Percentiles rank a stretch among this genome's conserved stretches.
Conservation (phyloP, 2,113 vertebrate genomes). For the Sceloporus tristichus region DNA sequence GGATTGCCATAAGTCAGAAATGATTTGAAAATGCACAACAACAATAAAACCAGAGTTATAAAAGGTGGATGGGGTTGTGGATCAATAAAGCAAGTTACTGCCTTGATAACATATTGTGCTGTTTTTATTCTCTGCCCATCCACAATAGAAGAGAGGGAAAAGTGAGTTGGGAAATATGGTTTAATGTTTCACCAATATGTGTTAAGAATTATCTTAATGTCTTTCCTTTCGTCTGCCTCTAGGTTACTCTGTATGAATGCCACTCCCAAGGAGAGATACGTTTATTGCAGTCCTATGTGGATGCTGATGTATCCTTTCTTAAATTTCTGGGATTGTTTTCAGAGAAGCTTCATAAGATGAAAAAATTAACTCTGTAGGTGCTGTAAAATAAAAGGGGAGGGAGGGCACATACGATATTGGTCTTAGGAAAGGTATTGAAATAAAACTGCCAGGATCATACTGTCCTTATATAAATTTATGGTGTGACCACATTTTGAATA, state of each 20-base stretch:
- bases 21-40: no score
- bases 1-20: no score
- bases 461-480: neutral
- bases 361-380: neutral
- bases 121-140: conserved; percentile 2
- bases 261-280: conserved; percentile 97
- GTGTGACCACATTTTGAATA: neutral
- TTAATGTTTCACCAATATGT: neutral
- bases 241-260: conserved; percentile 98
- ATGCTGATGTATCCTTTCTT: conserved; percentile 96
- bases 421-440: no score
- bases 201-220: neutral
- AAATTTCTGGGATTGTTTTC: neutral
- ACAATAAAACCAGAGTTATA: neutral
- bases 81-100: neutral
- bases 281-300: conserved; percentile 95
- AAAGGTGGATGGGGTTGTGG: no score
- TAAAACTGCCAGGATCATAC: no score
- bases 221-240: conserved; percentile 47
- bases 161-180: neutral
- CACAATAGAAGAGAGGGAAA: conserved; percentile 11
- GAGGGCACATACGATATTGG: no score
- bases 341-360: neutral
- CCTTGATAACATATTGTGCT: neutral
- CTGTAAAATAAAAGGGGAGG: no score